Evolutionary conservation across 2,888 invertebrate genomes (phyloP), one percentile per base, ranked within the genome.

Genomic region (Dynastes tityus): DNA sequence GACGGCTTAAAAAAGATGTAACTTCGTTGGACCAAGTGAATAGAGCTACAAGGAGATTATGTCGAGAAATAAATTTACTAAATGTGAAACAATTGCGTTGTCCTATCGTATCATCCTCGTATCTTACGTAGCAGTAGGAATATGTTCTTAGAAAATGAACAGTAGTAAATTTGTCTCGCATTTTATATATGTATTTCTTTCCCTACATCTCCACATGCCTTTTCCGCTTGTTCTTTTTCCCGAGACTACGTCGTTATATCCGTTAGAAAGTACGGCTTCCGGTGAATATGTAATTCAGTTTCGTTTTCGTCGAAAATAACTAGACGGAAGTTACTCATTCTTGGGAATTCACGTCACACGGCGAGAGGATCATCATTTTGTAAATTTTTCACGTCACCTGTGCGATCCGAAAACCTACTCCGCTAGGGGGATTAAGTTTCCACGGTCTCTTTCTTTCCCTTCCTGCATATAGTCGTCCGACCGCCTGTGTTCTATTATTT

Each of bases 301-400:
- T 64, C 32, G 64, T 40, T 64, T 64, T 64, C 64, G n/a, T 64
- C 13, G 32, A 37, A 64, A 40, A 40, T 58, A 58, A 58, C 32
- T 32, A 32, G 64, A 32, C 11, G 32, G 32, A 64, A 64, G 37
- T 64, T 64, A 32, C 64, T 64, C 64, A 32, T 64, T 64, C 32
- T 64, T 32, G 16, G 64, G 32, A 64, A 64, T 64, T 64, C 64
- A 37, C 37, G 64, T 64, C 64, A 64, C 64, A n/a, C 37, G 40
- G 27, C 55, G 16, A 40, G 40, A 37, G 64, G 64, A 37, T 64
- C 64, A 40, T 64, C 37, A 64, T 64, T 64, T 64, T 64, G 64
- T 64, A 64, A 64, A 64, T 64, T 64, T 64, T 64, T 64, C 64
- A 64, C 64, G 64, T 64, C 64, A 64, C 32, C 64, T 64, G 32